Evolutionary conservation across 2,113 vertebrate genomes (phyloP).

Genomic region (Indicator indicator): DNA sequence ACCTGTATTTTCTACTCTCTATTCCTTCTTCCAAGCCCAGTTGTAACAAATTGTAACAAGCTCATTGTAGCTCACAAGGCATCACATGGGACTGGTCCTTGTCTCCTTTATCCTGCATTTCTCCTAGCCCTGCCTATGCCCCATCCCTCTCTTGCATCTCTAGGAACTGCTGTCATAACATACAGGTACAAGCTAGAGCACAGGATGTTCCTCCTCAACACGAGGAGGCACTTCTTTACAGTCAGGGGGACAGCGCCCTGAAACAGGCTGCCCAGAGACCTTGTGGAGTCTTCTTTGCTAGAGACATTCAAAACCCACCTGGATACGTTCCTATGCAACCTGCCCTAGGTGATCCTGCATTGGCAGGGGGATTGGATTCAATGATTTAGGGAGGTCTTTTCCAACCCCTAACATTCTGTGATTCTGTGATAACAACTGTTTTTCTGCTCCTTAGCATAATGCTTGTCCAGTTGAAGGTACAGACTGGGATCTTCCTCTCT

Average conservation of each 20-base stretch:
- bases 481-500: neutral
- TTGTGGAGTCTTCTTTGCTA: too few relatives aligned
- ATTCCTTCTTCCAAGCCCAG: neutral
- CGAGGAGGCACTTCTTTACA: too few relatives aligned
- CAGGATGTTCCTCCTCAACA: too few relatives aligned
- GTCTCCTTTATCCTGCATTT: neutral
- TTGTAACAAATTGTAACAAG: neutral
- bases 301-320: too few relatives aligned
- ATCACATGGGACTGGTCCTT: rapidly evolving
- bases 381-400: too few relatives aligned
- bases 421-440: neutral
- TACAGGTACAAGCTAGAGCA: too few relatives aligned
- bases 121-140: neutral
- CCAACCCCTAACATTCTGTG: too few relatives aligned
- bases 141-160: neutral
- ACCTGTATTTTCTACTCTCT: neutral
- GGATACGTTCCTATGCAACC: too few relatives aligned
- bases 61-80: neutral
- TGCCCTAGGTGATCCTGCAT: too few relatives aligned
- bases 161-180: neutral
- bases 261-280: too few relatives aligned
- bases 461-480: neutral
- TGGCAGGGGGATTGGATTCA: too few relatives aligned
- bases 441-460: neutral
- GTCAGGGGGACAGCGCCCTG: too few relatives aligned